Percentiles rank a stretch among this genome's conserved stretches.
These are phyloP conservation scores for Molorchus minor DNA, from an alignment of 2,888 invertebrate species.

Conservation along the genomic window DNA sequence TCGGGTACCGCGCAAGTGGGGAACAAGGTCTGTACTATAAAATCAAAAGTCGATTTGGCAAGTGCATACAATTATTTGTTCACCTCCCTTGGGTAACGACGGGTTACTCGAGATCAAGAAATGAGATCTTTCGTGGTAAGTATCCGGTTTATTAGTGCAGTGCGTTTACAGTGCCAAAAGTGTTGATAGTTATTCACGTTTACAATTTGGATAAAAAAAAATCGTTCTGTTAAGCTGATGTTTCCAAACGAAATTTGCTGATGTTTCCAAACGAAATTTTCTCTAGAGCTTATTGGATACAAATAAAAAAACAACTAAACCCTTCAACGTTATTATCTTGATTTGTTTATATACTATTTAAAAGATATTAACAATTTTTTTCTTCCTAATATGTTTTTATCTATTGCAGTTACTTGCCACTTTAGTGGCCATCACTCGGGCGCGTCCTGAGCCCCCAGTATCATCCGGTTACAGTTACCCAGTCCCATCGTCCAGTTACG, in stretches of 20 bases:
- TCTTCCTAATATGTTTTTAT: no score
- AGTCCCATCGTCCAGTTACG: constrained; percentile 35
- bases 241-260: no score
- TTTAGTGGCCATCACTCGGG: constrained; percentile 69
- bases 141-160: constrained; percentile 16
- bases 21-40: constrained; percentile 29
- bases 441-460: constrained; percentile 71
- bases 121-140: constrained; percentile 33
- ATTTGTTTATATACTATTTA: no score
- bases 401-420: constrained; percentile 51
- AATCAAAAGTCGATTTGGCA: constrained; percentile 27
- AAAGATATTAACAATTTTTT: no score
- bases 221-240: no score
- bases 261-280: no score
- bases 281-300: no score
- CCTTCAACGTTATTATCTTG: no score
- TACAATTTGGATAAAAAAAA: no score
- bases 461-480: constrained; percentile 61
- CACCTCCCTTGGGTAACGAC: constrained; percentile 31
- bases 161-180: no score
- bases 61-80: constrained; percentile 26
- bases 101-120: constrained; percentile 26
- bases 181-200: no score
- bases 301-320: no score
- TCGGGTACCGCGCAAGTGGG: constrained; percentile 4